These are phyloP conservation scores for Hylaeus volcanicus DNA, from an alignment of 1,140 invertebrate genomes.

Conservation along the genomic window DNA sequence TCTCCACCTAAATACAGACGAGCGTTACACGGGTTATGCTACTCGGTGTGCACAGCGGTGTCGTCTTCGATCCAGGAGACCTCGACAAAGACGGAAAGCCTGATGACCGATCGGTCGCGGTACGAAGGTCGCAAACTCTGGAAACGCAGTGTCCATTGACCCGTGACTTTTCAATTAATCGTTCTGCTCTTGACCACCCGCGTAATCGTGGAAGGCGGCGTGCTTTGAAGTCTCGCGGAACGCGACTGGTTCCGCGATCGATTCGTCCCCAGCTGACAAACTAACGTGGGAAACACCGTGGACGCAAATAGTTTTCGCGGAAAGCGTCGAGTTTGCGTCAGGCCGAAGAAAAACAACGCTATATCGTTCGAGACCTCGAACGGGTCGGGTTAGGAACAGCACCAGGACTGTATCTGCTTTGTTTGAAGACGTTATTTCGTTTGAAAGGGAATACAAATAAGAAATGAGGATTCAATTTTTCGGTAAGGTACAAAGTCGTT, in stretches of 20 bases:
- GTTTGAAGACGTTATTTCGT: too few relatives aligned
- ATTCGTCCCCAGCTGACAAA: constrained; percentile 7
- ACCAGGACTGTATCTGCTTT: too few relatives aligned
- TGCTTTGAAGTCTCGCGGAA: constrained; percentile 8
- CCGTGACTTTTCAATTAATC: constrained; percentile 29
- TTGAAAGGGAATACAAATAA: too few relatives aligned
- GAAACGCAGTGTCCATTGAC: constrained; percentile 26
- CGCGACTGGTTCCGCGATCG: neutral
- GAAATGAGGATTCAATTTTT: too few relatives aligned
- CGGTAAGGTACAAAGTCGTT: too few relatives aligned
- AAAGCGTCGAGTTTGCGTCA: neutral
- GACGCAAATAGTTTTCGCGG: constrained; percentile 7
- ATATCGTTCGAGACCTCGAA: too few relatives aligned
- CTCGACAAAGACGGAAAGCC: neutral
- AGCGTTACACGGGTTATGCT: too few relatives aligned
- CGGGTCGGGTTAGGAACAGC: too few relatives aligned
- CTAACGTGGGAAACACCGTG: constrained; percentile 20
- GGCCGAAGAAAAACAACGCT: neutral
- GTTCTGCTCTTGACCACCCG: constrained; percentile 14
- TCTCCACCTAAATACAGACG: too few relatives aligned
- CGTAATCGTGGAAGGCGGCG: constrained; percentile 21
- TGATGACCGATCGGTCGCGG: neutral
- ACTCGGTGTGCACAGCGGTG: too few relatives aligned
- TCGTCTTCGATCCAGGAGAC: neutral
- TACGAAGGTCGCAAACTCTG: constrained; percentile 11